phyloP scores from a whole-genome alignment of 2,797 vertebrate species.

The Pangasius djambal region DNA sequence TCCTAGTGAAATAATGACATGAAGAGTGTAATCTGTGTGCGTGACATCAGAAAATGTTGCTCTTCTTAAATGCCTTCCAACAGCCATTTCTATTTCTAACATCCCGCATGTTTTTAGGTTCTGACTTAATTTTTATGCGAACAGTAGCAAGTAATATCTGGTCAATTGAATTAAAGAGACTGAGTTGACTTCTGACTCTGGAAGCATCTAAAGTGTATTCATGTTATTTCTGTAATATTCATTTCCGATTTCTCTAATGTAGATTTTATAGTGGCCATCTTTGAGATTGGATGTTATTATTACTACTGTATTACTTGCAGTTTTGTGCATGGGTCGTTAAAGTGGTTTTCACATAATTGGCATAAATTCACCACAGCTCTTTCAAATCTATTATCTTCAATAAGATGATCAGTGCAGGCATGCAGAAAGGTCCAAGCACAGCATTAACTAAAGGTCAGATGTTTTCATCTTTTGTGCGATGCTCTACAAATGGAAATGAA shows the following conservation, averaged over 20 bases:
- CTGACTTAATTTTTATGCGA: background rate
- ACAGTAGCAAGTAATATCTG: background rate
- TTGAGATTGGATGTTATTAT: slow-evolving; percentile 2
- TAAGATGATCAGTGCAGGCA: background rate
- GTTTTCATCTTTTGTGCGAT: background rate
- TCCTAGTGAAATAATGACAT: background rate
- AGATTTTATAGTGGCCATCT: slow-evolving; percentile 4
- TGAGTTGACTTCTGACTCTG: background rate
- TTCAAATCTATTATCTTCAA: background rate
- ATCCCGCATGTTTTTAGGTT: background rate
- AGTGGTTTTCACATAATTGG: background rate
- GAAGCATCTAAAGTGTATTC: background rate
- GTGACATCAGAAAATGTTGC: background rate
- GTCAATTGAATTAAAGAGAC: background rate
- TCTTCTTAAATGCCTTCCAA: background rate
- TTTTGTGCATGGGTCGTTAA: background rate
- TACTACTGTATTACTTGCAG: background rate
- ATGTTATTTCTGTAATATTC: background rate
- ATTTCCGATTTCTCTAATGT: slow-evolving; percentile 3
- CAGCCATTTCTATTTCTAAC: background rate
- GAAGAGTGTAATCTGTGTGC: background rate
- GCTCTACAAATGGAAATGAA: background rate
- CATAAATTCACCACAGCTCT: background rate
- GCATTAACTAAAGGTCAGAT: background rate
- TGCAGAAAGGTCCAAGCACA: background rate